Conservation (phyloP, 2,113 vertebrate species). For the Cynocephalus volans region DNA sequence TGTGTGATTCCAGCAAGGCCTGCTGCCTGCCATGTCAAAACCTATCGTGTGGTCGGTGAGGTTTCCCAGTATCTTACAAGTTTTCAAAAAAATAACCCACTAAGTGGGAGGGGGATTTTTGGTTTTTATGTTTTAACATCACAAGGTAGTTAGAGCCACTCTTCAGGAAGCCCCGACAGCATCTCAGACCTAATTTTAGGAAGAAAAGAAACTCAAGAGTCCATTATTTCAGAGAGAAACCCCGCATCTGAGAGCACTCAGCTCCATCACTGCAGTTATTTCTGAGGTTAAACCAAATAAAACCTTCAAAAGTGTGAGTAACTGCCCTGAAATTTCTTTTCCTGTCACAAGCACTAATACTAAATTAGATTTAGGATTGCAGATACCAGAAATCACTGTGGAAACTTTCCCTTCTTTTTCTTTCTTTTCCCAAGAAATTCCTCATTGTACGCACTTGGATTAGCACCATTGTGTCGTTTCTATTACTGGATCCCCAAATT, state of each 20-base stretch:
- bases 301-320: constrained; percentile 86
- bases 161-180: constrained; percentile 77
- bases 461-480: not conserved
- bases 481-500: constrained; percentile 46
- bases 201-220: constrained; percentile 83
- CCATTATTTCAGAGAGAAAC: constrained; percentile 86
- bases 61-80: constrained; percentile 39
- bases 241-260: constrained; percentile 80
- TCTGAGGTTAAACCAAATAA: constrained; percentile 87
- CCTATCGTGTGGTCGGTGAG: not conserved
- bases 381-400: constrained; percentile 75
- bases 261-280: constrained; percentile 82
- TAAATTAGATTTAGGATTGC: constrained; percentile 86
- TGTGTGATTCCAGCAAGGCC: not conserved
- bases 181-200: constrained; percentile 78
- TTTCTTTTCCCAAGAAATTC: constrained; percentile 63
- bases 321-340: constrained; percentile 85
- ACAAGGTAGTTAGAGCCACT: constrained; percentile 74
- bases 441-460: constrained; percentile 27
- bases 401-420: constrained; percentile 60
- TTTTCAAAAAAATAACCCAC: constrained; percentile 41
- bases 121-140: constrained; percentile 69
- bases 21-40: constrained; percentile 42
- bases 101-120: constrained; percentile 21
- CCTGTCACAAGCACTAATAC: constrained; percentile 85